Conservation (phyloP, 2,888 invertebrate species). For the Pachymerium ferrugineum region DNA sequence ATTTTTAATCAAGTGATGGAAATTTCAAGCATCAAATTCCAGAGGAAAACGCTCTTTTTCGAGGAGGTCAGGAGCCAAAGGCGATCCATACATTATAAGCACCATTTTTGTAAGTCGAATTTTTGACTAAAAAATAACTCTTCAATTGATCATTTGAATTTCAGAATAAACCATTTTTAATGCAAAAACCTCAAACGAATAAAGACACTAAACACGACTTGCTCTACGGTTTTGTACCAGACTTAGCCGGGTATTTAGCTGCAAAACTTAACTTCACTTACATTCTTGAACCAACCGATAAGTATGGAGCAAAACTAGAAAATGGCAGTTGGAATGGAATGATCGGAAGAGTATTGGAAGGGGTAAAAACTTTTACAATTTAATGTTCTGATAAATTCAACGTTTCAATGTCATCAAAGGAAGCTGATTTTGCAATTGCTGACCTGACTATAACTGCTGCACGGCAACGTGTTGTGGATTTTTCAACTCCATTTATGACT, state of each 20-base stretch:
- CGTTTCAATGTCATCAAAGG: conserved; percentile 42
- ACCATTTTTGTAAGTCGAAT: background rate
- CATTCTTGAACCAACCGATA: background rate
- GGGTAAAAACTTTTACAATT: background rate
- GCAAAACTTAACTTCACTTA: conserved; percentile 32
- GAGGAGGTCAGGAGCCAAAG: background rate
- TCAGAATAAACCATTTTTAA: background rate
- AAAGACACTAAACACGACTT: background rate
- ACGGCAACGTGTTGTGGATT: conserved; percentile 53
- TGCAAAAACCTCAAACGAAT: conserved; percentile 1
- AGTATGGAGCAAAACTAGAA: conserved; percentile 31
- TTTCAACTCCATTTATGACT: conserved; percentile 55
- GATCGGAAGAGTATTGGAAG: background rate
- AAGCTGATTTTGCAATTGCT: conserved; percentile 52
- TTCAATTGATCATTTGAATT: background rate
- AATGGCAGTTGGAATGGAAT: conserved; percentile 43
- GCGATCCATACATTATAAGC: background rate
- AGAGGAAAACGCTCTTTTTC: background rate
- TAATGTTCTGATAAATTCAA: too few relatives aligned
- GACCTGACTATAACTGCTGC: conserved; percentile 54
- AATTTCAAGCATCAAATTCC: background rate
- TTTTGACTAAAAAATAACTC: background rate
- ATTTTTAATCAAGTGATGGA: too few relatives aligned
- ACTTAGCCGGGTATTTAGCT: conserved; percentile 30
- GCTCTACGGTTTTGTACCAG: conserved; percentile 33